Conservation (phyloP, 2,113 vertebrate species). For the Sander vitreus region DNA sequence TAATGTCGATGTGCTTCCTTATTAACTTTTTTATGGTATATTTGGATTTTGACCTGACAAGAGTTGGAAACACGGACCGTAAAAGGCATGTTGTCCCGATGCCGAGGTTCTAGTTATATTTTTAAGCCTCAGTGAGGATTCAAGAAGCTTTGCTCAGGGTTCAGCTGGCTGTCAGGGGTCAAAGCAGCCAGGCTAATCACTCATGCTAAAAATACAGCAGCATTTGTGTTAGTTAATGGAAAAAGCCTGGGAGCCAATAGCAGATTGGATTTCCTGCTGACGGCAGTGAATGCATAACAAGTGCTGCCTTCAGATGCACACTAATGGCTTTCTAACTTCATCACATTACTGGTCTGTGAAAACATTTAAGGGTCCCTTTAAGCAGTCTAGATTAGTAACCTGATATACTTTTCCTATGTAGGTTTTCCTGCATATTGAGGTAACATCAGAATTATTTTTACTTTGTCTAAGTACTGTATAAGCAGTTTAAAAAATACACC, state of each 20-base stretch:
- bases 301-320: background rate
- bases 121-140: background rate
- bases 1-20: background rate
- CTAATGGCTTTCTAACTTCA: constrained; percentile 29
- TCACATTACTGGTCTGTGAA: constrained; percentile 15
- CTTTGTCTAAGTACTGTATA: background rate
- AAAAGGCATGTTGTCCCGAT: background rate
- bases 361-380: constrained; percentile 5
- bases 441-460: background rate
- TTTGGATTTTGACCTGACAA: background rate
- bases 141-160: background rate
- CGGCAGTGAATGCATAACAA: constrained; percentile 63
- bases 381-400: background rate
- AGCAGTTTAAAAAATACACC: background rate
- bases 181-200: constrained; percentile 68
- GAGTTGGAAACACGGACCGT: background rate
- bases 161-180: constrained; percentile 6
- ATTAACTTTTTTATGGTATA: background rate
- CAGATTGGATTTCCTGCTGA: constrained; percentile 69
- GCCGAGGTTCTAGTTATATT: background rate
- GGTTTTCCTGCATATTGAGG: background rate
- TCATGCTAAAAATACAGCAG: constrained; percentile 86
- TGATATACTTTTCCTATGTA: background rate
- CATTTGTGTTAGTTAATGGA: constrained; percentile 85
- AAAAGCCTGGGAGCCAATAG: constrained; percentile 74